These are phyloP conservation scores for Grapholita molesta DNA, from an alignment of 1,140 invertebrate genomes.

Conservation along the genomic window DNA sequence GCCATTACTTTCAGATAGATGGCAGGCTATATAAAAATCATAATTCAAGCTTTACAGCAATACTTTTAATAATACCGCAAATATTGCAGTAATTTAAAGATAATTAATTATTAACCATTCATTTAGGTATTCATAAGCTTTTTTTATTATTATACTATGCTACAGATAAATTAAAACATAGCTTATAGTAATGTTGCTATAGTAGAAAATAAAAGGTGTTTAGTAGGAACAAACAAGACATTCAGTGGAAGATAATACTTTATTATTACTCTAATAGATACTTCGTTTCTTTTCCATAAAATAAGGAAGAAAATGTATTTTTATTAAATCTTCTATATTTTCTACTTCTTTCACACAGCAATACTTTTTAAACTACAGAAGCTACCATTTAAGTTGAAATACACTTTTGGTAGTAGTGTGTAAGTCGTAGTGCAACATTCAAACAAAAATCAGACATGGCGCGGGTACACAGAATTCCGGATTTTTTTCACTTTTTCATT, in stretches of 20 bases:
- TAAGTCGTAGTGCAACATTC: constrained; percentile 26
- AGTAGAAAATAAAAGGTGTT: not conserved
- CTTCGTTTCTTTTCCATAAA: not conserved
- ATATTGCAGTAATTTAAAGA: too few relatives aligned
- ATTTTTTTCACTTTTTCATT: constrained; percentile 64
- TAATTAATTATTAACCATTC: too few relatives aligned
- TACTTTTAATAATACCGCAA: not conserved
- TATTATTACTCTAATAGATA: not conserved
- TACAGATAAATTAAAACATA: not conserved
- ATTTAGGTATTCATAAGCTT: not conserved
- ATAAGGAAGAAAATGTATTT: not conserved
- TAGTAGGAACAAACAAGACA: not conserved
- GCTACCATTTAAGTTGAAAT: not conserved
- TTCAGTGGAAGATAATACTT: too few relatives aligned
- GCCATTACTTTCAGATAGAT: not conserved
- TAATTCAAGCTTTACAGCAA: not conserved
- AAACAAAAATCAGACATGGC: constrained; percentile 66
- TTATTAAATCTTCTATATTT: not conserved
- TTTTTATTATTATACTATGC: not conserved
- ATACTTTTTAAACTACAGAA: not conserved
- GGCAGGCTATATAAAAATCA: not conserved
- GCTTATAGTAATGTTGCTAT: not conserved
- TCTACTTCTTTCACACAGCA: not conserved
- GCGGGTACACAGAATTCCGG: constrained; percentile 49
- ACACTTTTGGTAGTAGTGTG: not conserved